A percentile compares a stretch with the other conserved stretches of the same genome.
These are phyloP conservation scores for Agelas oroides DNA, from an alignment of 37 sponge, comb jelly and placozoan genomes.

Conservation along the genomic window DNA sequence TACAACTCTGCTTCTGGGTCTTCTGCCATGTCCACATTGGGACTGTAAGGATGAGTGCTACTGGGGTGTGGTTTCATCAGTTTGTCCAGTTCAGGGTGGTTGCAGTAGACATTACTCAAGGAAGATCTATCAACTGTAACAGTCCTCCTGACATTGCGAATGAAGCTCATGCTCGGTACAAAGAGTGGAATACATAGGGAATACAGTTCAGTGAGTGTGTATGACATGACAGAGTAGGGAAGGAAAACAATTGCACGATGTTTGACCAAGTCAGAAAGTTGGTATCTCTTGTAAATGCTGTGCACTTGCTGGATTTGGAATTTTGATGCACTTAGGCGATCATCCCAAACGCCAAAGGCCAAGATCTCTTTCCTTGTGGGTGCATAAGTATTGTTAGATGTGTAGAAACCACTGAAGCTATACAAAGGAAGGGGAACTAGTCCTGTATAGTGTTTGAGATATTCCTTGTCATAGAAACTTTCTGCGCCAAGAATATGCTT, in stretches of 20 bases:
- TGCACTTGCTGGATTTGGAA: slow-evolving; percentile 1
- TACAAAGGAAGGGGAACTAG: slow-evolving; percentile 34
- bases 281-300: slow-evolving; percentile 1
- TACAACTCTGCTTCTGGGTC: too few relatives aligned
- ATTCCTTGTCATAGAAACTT: slow-evolving; percentile 49
- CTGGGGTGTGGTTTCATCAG: slow-evolving; percentile 30
- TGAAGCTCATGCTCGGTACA: slow-evolving; percentile 33
- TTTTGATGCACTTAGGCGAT: not conserved
- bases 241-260: slow-evolving; percentile 55
- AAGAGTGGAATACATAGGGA: slow-evolving; percentile 52
- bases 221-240: slow-evolving; percentile 43
- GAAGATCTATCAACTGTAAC: slow-evolving; percentile 27
- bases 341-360: not conserved
- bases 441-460: slow-evolving; percentile 55
- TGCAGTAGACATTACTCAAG: slow-evolving; percentile 1
- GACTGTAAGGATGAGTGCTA: too few relatives aligned
- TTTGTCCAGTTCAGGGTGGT: slow-evolving; percentile 13
- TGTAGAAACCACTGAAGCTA: slow-evolving; percentile 28
- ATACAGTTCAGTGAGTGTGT: slow-evolving; percentile 31
- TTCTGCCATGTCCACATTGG: too few relatives aligned
- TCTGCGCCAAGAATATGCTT: slow-evolving; percentile 35
- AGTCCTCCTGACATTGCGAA: not conserved
- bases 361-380: slow-evolving; percentile 32
- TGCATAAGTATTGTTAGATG: slow-evolving; percentile 2
- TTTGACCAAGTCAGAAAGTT: slow-evolving; percentile 24